Evolutionary conservation across 2,888 invertebrate genomes (phyloP), one percentile per base, ranked within the genome.

Genomic region (Palloptera scutellata): DNA sequence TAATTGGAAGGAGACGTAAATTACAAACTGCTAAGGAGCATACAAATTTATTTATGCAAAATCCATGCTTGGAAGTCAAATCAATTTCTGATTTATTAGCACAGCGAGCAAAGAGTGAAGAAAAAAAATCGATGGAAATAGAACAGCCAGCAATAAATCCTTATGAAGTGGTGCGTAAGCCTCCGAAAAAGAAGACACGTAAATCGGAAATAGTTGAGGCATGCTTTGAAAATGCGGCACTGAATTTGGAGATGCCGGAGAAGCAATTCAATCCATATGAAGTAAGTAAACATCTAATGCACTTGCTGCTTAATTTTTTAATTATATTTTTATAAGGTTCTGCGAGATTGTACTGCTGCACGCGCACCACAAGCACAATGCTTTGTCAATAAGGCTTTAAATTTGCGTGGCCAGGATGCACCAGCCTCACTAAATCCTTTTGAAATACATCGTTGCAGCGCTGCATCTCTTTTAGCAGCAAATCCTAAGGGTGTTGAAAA

Each of bases 181-280:
- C 85, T 9, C 79, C 81, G 1, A 85, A 84, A 68, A 85, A 84
- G 66, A 85, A 84, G 69, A 83, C 81, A 66, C 82, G 80, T 9
- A 78, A 78, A 4, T 57, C 73, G 2, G 72, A 74, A 15, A 71
- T 77, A 3, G 76, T 74, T 19, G 76, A 74, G 8, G 80, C 77
- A 17, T 85, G 85, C 64, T 85, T 85, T 58, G 82, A 80, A 63
- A 85, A 85, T 77, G 79, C 82, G 1, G 85, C 82, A 10, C 73
- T 85, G 1, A 85, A 85, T 76, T 74, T 85, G 4, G 82, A 85
- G 43, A 61, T 81, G 45, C 82, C 84, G 6, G 85, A 85, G 63
- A 84, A 80, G 43, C 76, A 79, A 63, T 81, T 85, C 45, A 85
- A 85, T 80, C 85, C 85, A 0, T 85, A 81, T 73, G 85, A 85